Percentiles rank a stretch among this genome's conserved stretches.
Conservation (phyloP, 2,888 invertebrate genomes). For the Lingula anatina region DNA sequence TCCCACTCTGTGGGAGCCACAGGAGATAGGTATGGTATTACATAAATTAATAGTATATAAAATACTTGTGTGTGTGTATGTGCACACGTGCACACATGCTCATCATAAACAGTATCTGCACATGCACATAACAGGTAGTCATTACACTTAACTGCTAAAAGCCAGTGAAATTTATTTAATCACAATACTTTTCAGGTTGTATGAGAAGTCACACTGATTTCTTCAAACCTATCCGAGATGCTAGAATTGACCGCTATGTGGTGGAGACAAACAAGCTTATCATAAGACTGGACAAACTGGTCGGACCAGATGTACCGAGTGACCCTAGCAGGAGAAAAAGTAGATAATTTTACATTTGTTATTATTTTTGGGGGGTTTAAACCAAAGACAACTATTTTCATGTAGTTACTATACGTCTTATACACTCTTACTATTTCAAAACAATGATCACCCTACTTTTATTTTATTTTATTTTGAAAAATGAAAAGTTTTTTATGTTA, state of each 20-base stretch:
- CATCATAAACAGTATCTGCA: too few species aligned
- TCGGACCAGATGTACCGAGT: conserved; percentile 66
- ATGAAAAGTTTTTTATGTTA: neutral
- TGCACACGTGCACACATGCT: too few species aligned
- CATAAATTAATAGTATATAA: too few species aligned
- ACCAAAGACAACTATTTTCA: neutral
- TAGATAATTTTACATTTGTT: conserved; percentile 16
- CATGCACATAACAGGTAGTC: too few species aligned
- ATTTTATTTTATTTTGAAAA: neutral
- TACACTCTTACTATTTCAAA: neutral
- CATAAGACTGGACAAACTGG: conserved; percentile 85
- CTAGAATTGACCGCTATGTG: conserved; percentile 78
- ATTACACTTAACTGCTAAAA: too few species aligned
- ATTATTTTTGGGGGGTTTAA: neutral
- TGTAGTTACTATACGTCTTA: neutral
- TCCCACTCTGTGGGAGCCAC: conserved; percentile 57
- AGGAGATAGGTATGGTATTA: conserved; percentile 60
- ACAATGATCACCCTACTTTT: neutral
- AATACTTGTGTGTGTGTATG: too few species aligned
- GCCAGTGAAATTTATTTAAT: too few species aligned
- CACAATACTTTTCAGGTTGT: conserved; percentile 57
- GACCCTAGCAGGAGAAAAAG: conserved; percentile 51
- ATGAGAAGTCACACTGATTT: conserved; percentile 66
- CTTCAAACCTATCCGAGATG: conserved; percentile 66
- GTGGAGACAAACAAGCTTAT: conserved; percentile 93